Percentiles rank a stretch among this genome's conserved stretches.
These are phyloP conservation scores for Paramuricea clavata DNA, from an alignment of 92 coral and sea anemone genomes.

Conservation along the genomic window DNA sequence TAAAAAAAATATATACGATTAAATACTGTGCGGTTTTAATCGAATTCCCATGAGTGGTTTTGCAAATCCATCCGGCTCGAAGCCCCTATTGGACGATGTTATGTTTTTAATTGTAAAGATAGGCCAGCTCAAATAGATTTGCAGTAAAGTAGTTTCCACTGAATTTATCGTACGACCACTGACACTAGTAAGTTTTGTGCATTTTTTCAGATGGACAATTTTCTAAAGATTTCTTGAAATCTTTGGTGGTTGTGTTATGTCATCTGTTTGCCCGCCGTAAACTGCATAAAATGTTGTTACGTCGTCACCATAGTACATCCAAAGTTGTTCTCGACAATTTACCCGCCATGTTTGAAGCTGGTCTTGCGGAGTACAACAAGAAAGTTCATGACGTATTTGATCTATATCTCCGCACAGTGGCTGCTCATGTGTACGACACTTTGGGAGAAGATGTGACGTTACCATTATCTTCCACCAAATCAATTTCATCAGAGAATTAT, in stretches of 20 bases:
- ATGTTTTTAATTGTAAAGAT: no score
- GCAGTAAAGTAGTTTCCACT: no score
- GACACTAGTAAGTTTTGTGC: no score
- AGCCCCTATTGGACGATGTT: no score
- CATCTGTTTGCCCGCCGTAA: conserved; percentile 61
- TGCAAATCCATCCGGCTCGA: no score
- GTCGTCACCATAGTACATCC: conserved; percentile 31
- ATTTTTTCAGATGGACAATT: conserved; percentile 37
- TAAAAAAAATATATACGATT: no score
- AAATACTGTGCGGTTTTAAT: no score
- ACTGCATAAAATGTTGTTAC: conserved; percentile 49
- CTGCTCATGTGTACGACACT: conserved; percentile 55
- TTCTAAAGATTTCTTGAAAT: conserved; percentile 64
- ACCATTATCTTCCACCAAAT: conserved; percentile 60
- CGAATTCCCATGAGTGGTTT: no score
- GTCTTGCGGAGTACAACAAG: conserved; percentile 63
- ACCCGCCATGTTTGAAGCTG: conserved; percentile 61
- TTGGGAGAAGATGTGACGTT: conserved; percentile 68
- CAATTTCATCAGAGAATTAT: conserved; percentile 10
- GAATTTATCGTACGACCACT: no score
- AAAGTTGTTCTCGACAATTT: conserved; percentile 74
- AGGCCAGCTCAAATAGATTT: no score
- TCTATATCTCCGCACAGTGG: conserved; percentile 72
- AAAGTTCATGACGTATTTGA: conserved; percentile 70
- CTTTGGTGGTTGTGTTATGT: conserved; percentile 66